Evolutionary conservation across 1,140 invertebrate species (phyloP).

Genomic region (Rhopalosiphum padi): DNA sequence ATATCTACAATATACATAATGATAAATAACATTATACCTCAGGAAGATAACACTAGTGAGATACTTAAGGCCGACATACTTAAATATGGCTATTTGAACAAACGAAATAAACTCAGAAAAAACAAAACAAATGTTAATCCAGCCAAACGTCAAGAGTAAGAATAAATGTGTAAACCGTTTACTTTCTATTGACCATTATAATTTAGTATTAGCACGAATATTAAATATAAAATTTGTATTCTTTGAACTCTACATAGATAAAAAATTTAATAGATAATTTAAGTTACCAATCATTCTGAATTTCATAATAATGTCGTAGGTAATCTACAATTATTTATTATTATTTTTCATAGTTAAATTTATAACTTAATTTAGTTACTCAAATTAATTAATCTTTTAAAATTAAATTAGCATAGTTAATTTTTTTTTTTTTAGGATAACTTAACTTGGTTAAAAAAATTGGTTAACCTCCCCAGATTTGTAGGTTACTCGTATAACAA

Average conservation of each 20-base stretch:
- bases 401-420: too few species aligned
- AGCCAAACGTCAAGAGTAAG: slow-evolving; percentile 22
- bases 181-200: not conserved
- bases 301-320: not conserved
- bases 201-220: not conserved
- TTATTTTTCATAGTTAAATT: too few species aligned
- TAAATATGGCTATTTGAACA: slow-evolving; percentile 17
- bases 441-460: too few species aligned
- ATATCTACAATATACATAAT: not conserved
- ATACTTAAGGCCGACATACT: slow-evolving; percentile 28
- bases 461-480: too few species aligned
- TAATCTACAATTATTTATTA: not conserved
- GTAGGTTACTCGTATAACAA: not conserved
- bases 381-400: too few species aligned
- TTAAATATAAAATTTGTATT: not conserved
- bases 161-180: not conserved
- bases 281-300: not conserved
- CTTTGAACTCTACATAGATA: not conserved
- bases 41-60: slow-evolving; percentile 40
- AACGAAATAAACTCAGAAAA: slow-evolving; percentile 32
- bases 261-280: not conserved
- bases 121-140: not conserved
- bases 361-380: too few species aligned
- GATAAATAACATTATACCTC: slow-evolving; percentile 35
- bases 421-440: too few species aligned